A percentile compares a stretch with the other conserved stretches of the same genome.
phyloP scores from a whole-genome alignment of 1,140 invertebrate genomes.

The Calephelis virginiensis region DNA sequence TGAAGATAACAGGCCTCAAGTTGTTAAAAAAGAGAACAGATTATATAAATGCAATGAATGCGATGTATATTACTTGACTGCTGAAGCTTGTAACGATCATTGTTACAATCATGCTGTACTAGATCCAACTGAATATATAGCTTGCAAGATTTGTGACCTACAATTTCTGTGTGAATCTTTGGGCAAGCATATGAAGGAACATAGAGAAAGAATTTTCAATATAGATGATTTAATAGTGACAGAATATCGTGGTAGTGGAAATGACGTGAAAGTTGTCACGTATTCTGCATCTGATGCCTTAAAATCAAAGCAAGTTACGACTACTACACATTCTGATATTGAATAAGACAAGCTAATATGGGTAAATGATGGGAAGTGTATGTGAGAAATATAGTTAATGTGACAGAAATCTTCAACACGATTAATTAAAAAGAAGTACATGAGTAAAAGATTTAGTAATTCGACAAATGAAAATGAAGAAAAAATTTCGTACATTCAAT shows the following conservation, averaged over 20 bases:
- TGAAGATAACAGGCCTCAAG: not conserved
- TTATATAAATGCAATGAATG: conserved; percentile 34
- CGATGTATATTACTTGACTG: conserved; percentile 35
- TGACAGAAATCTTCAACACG: too few species aligned
- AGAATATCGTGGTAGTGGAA: conserved; percentile 24
- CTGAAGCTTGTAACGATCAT: conserved; percentile 31
- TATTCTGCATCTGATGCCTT: conserved; percentile 31
- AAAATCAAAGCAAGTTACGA: conserved; percentile 37
- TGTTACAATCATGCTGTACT: conserved; percentile 23
- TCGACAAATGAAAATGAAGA: too few species aligned
- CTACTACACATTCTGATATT: conserved; percentile 34
- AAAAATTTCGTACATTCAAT: too few species aligned
- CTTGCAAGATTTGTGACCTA: conserved; percentile 41
- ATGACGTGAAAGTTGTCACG: conserved; percentile 20
- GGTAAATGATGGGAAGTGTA: too few species aligned
- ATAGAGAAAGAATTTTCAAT: conserved; percentile 35
- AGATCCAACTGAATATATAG: conserved; percentile 40
- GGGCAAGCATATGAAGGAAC: conserved; percentile 35
- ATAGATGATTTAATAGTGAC: conserved; percentile 32
- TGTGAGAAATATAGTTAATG: too few species aligned
- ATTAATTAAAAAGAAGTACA: too few species aligned
- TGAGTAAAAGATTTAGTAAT: too few species aligned
- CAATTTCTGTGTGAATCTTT: conserved; percentile 38
- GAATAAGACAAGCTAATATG: conserved; percentile 9
- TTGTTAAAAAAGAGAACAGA: not conserved